Evolutionary conservation across 2,113 vertebrate genomes (phyloP), one percentile per base, ranked within the genome.

Genomic region (Mus spicilegus): DNA sequence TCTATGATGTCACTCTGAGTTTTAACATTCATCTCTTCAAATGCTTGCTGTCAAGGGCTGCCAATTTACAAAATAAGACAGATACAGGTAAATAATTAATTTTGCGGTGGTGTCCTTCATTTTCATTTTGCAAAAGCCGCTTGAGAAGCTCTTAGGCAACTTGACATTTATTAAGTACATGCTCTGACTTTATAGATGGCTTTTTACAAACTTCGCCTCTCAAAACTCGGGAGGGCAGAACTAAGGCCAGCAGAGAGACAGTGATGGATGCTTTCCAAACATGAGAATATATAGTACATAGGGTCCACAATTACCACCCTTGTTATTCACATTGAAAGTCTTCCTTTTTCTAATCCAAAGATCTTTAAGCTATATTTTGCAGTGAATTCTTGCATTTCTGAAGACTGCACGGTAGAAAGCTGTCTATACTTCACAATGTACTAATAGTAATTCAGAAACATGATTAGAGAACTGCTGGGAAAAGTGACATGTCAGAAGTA

Each of bases 401-500:
- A 39, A 70, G 46, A 90, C 13, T 33, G 56, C 96, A 30, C 54
- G 39, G 56, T 26, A 24, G 51, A 80, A 54, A 33, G 67, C 70
- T 96, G 84, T 96, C 80, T 95, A 49, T 63, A 97, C 91, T 96
- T 96, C 46, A 96, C 90, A 92, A 80, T 92, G 1, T 72, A 95
- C 97, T 96, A 90, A 7, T 94, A 97, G 84, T 98, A 95, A 98
- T 98, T 98, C 98, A 96, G 72, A 96, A 96, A 65, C 95, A 95
- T 97, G 98, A 98, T 98, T 98, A 97, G 87, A 97, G 89, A 97
- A 82, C 95, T 98, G 39, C 78, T 69, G 24, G 58, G 12, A 95
- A 98, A 98, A 96, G 89, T 97, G 87, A 92, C 97, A 92, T 98
- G 97, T 98, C 90, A 98, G 96, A 98, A 98, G 98, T 94, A 97